A percentile compares a stretch with the other conserved stretches of the same genome.
Evolutionary conservation across 2,888 invertebrate species (phyloP).

Genomic region (Helicoverpa assulta): DNA sequence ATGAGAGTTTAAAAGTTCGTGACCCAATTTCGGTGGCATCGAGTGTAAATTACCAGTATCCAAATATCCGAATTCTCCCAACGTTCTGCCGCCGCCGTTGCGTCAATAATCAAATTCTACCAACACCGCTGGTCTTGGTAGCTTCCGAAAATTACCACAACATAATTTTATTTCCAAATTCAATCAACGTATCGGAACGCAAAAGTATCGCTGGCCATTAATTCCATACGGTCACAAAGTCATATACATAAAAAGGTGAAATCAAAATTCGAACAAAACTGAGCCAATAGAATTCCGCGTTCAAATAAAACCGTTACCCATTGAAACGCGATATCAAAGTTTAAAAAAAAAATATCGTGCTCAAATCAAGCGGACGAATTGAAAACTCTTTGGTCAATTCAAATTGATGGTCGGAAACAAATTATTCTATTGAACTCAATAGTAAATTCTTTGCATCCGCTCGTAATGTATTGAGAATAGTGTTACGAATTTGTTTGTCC

Average conservation of each 20-base stretch:
- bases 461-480: slow-evolving; percentile 42
- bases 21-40: neutral
- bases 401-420: slow-evolving; percentile 74
- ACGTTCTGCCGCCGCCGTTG: neutral
- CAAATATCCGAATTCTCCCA: neutral
- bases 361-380: slow-evolving; percentile 46
- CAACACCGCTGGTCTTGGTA: neutral
- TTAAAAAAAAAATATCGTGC: slow-evolving; percentile 41
- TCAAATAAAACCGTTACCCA: slow-evolving; percentile 20
- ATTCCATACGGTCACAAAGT: neutral
- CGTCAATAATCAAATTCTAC: neutral
- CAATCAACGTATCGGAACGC: neutral
- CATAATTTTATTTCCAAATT: slow-evolving; percentile 2
- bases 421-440: slow-evolving; percentile 78
- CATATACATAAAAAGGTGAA: slow-evolving; percentile 3
- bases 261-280: slow-evolving; percentile 31
- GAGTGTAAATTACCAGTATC: neutral
- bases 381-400: slow-evolving; percentile 63
- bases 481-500: slow-evolving; percentile 29
- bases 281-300: slow-evolving; percentile 25
- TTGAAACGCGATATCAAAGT: slow-evolving; percentile 40
- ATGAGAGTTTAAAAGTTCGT: neutral
- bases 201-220: slow-evolving; percentile 1
- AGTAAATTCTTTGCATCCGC: slow-evolving; percentile 55
- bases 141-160: neutral